Base-by-base conservation (phyloP, 2,797 vertebrate species). In the Sebastes nivosus region DNA sequence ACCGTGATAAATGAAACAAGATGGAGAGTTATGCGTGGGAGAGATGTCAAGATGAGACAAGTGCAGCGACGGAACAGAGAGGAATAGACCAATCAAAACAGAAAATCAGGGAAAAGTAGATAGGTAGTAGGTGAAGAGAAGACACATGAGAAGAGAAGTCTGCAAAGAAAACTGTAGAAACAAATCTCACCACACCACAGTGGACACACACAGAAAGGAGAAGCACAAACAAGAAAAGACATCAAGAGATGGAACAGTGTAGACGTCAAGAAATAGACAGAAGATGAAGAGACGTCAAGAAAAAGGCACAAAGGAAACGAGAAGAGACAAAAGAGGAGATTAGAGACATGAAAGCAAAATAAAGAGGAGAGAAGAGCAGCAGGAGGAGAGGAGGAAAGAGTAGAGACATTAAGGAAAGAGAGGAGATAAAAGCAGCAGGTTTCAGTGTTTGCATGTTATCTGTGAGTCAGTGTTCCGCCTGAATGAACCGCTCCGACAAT, bases 381-480 rank as follows among this genome's bases (percentile, higher is more conserved):
- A 1, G 13, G 22, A 38, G 52, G 52, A 57, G 5, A 57, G 8
- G 5, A 24, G 29, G 67, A 55, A 16, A 34, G 6, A 32, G 24
- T 24, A 24, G n/a, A 57, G 22, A 34, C 30, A 25, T 38, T 24
- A 11, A 57, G 13, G 67, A 24, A 52, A 52, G 16, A 25, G 54
- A 71, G 32, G n/a, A 65, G 38, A 78, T 60, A 25, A 42, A 80
- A 72, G 50, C 65, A 57, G 72, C 77, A 71, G 80, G 72, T 79
- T 80, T 38, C 61, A 38, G 82, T 72, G 68, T 82, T 75, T 72
- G 72, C 46, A 38, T 58, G 65, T 72, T 52, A 24, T 75, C 76
- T 38, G 22, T 81, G 84, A 88, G 72, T 85, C 82, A 80, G 72
- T 24, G 63, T 50, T 77, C 69, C 24, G 81, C 64, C 75, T 61